Conservation (phyloP, 1,140 invertebrate species). For the Lysiphlebus fabarum region DNA sequence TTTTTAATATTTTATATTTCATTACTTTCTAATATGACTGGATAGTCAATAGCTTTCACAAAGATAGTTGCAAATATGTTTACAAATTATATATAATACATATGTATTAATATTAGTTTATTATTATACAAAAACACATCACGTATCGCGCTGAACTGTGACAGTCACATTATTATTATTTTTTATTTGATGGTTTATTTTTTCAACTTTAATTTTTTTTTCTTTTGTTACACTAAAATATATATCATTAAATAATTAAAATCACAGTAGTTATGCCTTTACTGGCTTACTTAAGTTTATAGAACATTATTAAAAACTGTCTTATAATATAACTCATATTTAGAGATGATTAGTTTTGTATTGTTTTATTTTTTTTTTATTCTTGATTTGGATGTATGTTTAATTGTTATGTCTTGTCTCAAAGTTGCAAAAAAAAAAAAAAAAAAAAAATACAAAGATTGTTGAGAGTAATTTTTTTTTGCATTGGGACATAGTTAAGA, state of each 20-base stretch:
- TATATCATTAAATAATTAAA: slow-evolving; percentile 57
- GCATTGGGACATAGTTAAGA: not conserved
- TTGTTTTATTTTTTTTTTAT: slow-evolving; percentile 20
- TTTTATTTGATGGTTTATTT: slow-evolving; percentile 34
- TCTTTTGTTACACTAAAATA: slow-evolving; percentile 25
- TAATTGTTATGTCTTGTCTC: slow-evolving; percentile 10
- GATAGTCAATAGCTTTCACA: slow-evolving; percentile 35
- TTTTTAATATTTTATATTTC: slow-evolving; percentile 8
- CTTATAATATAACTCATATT: slow-evolving; percentile 49
- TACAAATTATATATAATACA: slow-evolving; percentile 47
- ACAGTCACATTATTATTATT: slow-evolving; percentile 39
- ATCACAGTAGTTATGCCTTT: slow-evolving; percentile 58
- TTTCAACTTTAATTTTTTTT: slow-evolving; percentile 34
- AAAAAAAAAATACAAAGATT: slow-evolving; percentile 2
- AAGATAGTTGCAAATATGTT: slow-evolving; percentile 41
- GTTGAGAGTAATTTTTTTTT: slow-evolving; percentile 14
- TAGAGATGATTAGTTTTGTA: slow-evolving; percentile 26
- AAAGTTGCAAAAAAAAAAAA: no score
- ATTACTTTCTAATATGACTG: slow-evolving; percentile 29
- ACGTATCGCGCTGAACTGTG: slow-evolving; percentile 47
- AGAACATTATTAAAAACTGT: slow-evolving; percentile 50
- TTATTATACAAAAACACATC: slow-evolving; percentile 57
- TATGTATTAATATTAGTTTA: slow-evolving; percentile 55
- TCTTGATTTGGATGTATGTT: not conserved
- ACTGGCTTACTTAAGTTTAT: slow-evolving; percentile 54